These are phyloP conservation scores for Zelleria hepariella DNA, from an alignment of 2,888 invertebrate genomes.

Conservation along the genomic window DNA sequence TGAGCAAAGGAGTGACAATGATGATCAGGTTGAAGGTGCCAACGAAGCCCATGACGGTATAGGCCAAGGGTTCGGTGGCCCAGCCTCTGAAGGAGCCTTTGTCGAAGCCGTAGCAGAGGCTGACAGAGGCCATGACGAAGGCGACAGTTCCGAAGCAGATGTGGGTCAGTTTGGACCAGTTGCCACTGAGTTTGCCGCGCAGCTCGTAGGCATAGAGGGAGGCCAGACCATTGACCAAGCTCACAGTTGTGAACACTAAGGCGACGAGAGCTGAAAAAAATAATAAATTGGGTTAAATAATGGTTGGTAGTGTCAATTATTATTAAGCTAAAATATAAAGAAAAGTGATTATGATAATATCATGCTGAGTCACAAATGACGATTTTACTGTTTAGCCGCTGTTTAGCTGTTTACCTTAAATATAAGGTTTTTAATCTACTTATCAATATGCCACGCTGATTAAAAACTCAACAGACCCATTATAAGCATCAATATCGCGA, in stretches of 20 bases:
- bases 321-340: no score
- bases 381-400: no score
- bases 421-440: no score
- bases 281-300: background rate
- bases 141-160: slow-evolving; percentile 35
- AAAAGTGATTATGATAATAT: no score
- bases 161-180: slow-evolving; percentile 30
- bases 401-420: no score
- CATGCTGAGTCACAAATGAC: no score
- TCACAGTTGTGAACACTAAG: slow-evolving; percentile 36
- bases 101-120: slow-evolving; percentile 40
- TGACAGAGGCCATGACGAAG: slow-evolving; percentile 27
- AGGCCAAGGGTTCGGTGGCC: slow-evolving; percentile 21
- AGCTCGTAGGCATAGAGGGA: slow-evolving; percentile 41
- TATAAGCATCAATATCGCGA: no score
- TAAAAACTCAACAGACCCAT: no score
- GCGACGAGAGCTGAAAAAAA: slow-evolving; percentile 37
- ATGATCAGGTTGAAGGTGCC: slow-evolving; percentile 26
- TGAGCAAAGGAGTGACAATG: slow-evolving; percentile 33
- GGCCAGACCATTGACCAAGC: slow-evolving; percentile 37
- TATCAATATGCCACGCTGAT: no score
- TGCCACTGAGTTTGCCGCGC: slow-evolving; percentile 23
- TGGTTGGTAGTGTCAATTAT: background rate
- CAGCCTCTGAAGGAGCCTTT: slow-evolving; percentile 29
- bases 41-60: slow-evolving; percentile 30